Percentiles rank a stretch among this genome's conserved stretches.
Conservation (phyloP, 2,888 invertebrate genomes). For the Phytoseiulus persimilis region DNA sequence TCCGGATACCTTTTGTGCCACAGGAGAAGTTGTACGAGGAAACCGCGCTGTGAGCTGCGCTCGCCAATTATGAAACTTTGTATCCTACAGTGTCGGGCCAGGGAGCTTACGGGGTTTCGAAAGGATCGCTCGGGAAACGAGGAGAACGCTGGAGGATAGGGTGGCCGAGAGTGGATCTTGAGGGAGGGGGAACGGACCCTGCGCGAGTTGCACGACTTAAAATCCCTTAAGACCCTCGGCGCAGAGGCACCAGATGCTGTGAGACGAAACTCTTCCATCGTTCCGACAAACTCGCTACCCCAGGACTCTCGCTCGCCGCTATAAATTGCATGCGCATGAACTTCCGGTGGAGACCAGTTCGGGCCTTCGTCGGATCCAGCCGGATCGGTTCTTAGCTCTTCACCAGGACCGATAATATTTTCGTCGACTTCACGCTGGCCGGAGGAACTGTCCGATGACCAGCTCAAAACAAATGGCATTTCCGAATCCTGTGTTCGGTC, state of each 20-base stretch:
- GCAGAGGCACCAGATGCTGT: neutral
- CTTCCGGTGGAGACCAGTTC: neutral
- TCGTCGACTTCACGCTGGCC: too few relatives aligned
- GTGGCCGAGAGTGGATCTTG: neutral
- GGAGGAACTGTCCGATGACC: too few relatives aligned
- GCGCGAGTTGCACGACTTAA: neutral
- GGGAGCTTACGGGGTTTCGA: neutral
- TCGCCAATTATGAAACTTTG: neutral
- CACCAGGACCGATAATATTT: too few relatives aligned
- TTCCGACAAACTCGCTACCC: neutral
- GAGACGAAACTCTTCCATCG: neutral
- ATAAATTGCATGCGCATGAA: neutral
- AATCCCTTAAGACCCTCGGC: neutral
- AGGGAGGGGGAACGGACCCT: neutral
- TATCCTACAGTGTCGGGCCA: neutral
- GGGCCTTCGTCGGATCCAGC: neutral
- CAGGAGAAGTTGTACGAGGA: neutral
- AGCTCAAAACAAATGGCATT: too few relatives aligned
- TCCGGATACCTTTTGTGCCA: neutral
- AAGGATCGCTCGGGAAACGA: neutral
- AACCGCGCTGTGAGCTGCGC: neutral
- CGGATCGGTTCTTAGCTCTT: too few relatives aligned
- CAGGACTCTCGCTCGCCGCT: neutral
- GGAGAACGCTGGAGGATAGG: neutral
- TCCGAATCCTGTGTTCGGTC: too few relatives aligned